A percentile compares a stretch with the other conserved stretches of the same genome.
phyloP scores from a whole-genome alignment of 2,888 invertebrate genomes.

The Eupithecia tripunctaria region DNA sequence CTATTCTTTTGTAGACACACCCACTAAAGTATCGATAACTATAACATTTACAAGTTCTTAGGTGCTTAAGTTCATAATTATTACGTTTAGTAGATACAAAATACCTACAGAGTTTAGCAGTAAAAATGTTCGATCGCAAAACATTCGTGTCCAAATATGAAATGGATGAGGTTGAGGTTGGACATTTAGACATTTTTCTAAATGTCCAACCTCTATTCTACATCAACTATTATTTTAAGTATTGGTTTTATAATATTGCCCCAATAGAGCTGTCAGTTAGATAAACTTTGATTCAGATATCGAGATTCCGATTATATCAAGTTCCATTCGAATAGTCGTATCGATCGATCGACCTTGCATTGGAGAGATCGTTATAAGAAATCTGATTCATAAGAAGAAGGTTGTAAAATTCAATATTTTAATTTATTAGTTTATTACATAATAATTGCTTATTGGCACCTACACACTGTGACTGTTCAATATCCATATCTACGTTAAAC shows the following conservation, averaged over 20 bases:
- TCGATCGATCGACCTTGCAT: conserved; percentile 48
- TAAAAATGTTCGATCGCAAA: too few relatives aligned
- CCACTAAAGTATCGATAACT: too few relatives aligned
- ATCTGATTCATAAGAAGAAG: conserved; percentile 49
- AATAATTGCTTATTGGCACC: background rate
- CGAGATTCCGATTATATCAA: conserved; percentile 36
- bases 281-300: conserved; percentile 33
- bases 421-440: background rate
- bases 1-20: too few relatives aligned
- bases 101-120: too few relatives aligned
- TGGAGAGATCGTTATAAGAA: conserved; percentile 48
- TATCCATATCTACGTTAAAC: background rate
- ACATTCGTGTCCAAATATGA: too few relatives aligned
- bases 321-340: conserved; percentile 35
- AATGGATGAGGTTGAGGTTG: too few relatives aligned
- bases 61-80: too few relatives aligned
- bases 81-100: too few relatives aligned
- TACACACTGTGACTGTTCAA: background rate
- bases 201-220: too few relatives aligned
- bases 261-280: conserved; percentile 42
- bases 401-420: conserved; percentile 26
- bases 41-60: too few relatives aligned
- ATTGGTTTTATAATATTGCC: conserved; percentile 15
- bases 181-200: too few relatives aligned
- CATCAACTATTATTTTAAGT: background rate